A percentile compares a stretch with the other conserved stretches of the same genome.
Conservation (phyloP, 2,797 vertebrate genomes). For the Pseudopleuronectes americanus region DNA sequence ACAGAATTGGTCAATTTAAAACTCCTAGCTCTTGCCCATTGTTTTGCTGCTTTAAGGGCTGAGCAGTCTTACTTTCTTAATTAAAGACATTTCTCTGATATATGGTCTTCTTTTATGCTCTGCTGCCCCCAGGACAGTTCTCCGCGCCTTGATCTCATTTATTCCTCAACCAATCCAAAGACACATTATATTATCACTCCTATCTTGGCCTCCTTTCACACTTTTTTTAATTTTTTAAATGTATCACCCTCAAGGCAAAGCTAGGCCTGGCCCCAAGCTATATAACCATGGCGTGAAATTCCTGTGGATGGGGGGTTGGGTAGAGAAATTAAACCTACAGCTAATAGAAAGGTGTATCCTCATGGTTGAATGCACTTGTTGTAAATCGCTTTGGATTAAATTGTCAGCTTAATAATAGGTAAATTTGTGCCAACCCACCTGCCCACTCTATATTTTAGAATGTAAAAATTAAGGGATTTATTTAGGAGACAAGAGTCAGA, state of each 20-base stretch:
- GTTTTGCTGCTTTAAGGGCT: conserved; percentile 3
- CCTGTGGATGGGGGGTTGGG: conserved; percentile 1
- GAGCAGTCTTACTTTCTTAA: neutral
- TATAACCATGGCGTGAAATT: conserved; percentile 25
- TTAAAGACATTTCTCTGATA: neutral
- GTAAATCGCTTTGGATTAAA: no score
- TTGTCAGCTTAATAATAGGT: no score
- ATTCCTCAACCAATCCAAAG: conserved; percentile 26
- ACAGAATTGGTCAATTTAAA: neutral
- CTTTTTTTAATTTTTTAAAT: conserved; percentile 43
- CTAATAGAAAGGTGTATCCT: conserved; percentile 28
- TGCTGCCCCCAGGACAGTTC: conserved; percentile 3
- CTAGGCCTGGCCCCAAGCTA: conserved; percentile 39
- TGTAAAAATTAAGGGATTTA: neutral
- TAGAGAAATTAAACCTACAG: conserved; percentile 46
- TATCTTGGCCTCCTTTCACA: conserved; percentile 38
- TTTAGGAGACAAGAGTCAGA: no score
- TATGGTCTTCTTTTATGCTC: conserved; percentile 3
- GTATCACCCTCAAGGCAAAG: conserved; percentile 52
- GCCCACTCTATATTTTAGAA: neutral
- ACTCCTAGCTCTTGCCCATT: neutral
- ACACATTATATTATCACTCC: conserved; percentile 26
- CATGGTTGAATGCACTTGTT: no score
- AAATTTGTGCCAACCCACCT: neutral
- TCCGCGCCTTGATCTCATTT: conserved; percentile 15